Evolutionary conservation across 1,140 invertebrate species (phyloP).

Genomic region (Aphelinus certus): DNA sequence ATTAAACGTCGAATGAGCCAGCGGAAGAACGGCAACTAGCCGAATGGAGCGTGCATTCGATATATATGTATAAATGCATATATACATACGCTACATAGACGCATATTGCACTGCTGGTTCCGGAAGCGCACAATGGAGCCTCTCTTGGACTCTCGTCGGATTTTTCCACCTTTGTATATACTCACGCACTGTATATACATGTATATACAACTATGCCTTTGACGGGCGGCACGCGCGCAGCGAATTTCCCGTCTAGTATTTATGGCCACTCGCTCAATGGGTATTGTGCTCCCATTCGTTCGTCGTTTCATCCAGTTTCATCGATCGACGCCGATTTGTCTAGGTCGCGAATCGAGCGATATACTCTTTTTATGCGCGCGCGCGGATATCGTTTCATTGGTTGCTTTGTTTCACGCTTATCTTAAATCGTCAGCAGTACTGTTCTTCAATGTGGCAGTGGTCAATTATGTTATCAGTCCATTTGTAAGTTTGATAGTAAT

Average conservation of each 20-base stretch:
- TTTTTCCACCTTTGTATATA: background rate
- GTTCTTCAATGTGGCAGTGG: background rate
- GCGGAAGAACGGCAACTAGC: background rate
- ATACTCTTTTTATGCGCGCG: no score
- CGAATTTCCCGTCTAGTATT: background rate
- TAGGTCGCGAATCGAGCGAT: no score
- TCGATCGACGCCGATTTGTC: no score
- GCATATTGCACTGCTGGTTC: constrained; percentile 2
- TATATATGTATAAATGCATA: background rate
- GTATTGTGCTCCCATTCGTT: no score
- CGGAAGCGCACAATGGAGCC: constrained; percentile 39
- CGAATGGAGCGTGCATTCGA: background rate
- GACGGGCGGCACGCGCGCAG: background rate
- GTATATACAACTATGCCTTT: background rate
- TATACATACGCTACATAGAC: constrained; percentile 8
- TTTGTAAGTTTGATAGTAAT: no score
- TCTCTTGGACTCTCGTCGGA: background rate
- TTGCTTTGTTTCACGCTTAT: background rate
- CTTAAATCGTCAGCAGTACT: background rate
- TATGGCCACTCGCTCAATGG: no score
- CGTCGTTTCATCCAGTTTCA: no score
- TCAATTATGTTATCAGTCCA: no score
- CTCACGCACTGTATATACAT: background rate
- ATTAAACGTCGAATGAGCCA: background rate
- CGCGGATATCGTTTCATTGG: no score